Percentiles rank a stretch among this genome's conserved stretches.
phyloP scores from a whole-genome alignment of 2,888 invertebrate species.

The Metopia argyrocephala region DNA sequence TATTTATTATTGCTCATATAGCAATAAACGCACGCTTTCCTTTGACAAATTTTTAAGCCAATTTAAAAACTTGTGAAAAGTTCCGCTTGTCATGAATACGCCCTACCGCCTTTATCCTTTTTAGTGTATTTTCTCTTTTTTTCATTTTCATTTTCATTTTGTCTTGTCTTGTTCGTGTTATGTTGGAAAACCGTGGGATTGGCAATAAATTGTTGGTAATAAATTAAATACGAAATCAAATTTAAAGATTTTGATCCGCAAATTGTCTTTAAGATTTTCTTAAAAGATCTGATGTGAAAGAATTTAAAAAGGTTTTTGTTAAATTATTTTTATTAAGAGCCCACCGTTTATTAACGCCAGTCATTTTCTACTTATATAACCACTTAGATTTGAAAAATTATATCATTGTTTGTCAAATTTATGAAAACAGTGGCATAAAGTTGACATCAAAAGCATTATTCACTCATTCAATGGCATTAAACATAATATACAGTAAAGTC shows the following conservation, averaged over 20 bases:
- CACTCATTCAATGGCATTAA: constrained; percentile 72
- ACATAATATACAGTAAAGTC: constrained; percentile 21
- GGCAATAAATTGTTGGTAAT: neutral
- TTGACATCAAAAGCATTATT: constrained; percentile 74
- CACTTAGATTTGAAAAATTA: constrained; percentile 46
- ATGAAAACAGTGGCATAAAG: constrained; percentile 70
- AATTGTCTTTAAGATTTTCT: no score
- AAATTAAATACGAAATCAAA: neutral
- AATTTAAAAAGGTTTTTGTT: no score
- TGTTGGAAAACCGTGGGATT: constrained; percentile 16
- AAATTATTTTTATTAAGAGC: neutral
- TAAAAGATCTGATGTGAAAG: no score
- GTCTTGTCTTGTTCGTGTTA: neutral
- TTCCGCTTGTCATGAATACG: constrained; percentile 35
- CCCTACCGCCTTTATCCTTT: no score
- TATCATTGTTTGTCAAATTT: constrained; percentile 47
- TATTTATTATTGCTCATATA: constrained; percentile 15
- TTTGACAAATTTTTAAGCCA: constrained; percentile 58
- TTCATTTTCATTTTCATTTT: neutral
- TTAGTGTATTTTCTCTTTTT: neutral
- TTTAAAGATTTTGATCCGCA: neutral
- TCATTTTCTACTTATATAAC: constrained; percentile 34
- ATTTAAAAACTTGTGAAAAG: constrained; percentile 36
- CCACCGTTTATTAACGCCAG: constrained; percentile 30
- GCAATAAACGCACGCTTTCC: constrained; percentile 1